Conservation (phyloP, 2,113 vertebrate genomes). For the Sceloporus tristichus region DNA sequence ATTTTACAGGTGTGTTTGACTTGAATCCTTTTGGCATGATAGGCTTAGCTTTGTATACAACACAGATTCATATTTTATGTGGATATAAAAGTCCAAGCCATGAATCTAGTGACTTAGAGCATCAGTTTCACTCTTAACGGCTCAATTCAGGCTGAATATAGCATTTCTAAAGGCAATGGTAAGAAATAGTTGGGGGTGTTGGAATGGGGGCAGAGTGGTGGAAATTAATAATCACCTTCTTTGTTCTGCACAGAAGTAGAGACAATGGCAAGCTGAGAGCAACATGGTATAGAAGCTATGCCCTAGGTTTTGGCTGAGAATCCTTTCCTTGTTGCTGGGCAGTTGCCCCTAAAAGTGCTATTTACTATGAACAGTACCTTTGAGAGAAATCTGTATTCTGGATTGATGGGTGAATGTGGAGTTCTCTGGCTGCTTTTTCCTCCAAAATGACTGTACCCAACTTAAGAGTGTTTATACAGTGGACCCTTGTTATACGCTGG, state of each 20-base stretch:
- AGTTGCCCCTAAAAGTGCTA: too few relatives aligned
- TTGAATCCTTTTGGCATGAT: conserved; percentile 80
- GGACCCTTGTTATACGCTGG: too few relatives aligned
- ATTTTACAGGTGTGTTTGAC: conserved; percentile 83
- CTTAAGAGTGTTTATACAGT: too few relatives aligned
- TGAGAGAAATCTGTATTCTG: too few relatives aligned
- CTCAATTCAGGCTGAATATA: conserved; percentile 70
- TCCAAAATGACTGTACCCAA: too few relatives aligned
- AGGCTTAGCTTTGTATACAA: conserved; percentile 82
- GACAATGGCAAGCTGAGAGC: background rate
- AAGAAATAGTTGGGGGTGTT: conserved; percentile 43
- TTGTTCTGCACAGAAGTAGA: background rate
- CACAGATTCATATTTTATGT: conserved; percentile 84
- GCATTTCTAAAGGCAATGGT: conserved; percentile 56
- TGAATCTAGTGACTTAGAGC: conserved; percentile 80
- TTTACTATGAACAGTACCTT: too few relatives aligned
- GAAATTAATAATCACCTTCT: conserved; percentile 26
- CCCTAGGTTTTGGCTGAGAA: too few relatives aligned
- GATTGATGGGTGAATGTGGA: too few relatives aligned
- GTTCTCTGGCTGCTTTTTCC: too few relatives aligned
- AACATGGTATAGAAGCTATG: background rate
- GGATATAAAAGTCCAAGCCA: conserved; percentile 78
- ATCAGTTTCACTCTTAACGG: conserved; percentile 79
- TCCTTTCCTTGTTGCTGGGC: too few relatives aligned
- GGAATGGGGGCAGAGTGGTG: background rate